A percentile compares a stretch with the other conserved stretches of the same genome.
Conservation (phyloP, 2,113 vertebrate species). For the Talpa occidentalis region DNA sequence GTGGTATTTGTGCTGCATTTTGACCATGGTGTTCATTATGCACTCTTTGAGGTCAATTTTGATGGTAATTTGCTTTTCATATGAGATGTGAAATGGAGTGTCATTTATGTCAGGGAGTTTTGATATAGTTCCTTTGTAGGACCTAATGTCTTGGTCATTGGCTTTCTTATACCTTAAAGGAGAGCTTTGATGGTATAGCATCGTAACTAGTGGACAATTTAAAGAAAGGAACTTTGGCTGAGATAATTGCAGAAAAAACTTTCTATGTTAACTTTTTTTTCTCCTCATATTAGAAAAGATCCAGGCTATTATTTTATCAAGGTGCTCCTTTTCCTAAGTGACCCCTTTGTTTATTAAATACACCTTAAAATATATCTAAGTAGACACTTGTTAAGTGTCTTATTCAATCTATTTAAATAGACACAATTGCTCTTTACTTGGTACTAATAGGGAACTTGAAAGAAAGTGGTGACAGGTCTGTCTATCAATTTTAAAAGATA, state of each 20-base stretch:
- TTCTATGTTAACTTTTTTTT: slow-evolving; percentile 49
- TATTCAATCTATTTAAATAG: slow-evolving; percentile 54
- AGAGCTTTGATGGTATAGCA: slow-evolving; percentile 59
- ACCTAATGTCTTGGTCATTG: slow-evolving; percentile 63
- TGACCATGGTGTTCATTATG: slow-evolving; percentile 48
- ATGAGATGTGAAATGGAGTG: slow-evolving; percentile 58
- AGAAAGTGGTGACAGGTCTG: slow-evolving; percentile 2
- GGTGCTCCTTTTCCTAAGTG: not conserved
- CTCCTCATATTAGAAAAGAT: slow-evolving; percentile 23
- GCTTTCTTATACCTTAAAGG: slow-evolving; percentile 74
- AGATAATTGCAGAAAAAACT: slow-evolving; percentile 23
- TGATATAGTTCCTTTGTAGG: slow-evolving; percentile 43
- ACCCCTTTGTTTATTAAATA: slow-evolving; percentile 58
- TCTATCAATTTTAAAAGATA: not conserved
- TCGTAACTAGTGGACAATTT: slow-evolving; percentile 29
- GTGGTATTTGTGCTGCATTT: not conserved
- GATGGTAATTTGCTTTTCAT: slow-evolving; percentile 68
- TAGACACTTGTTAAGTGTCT: not conserved
- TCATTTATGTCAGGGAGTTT: slow-evolving; percentile 69
- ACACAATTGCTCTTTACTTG: not conserved
- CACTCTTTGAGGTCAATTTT: slow-evolving; percentile 52
- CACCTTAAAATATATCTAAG: slow-evolving; percentile 50
- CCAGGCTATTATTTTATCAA: not conserved
- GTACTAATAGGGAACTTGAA: slow-evolving; percentile 13
- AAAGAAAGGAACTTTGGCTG: slow-evolving; percentile 15